Base-by-base conservation (phyloP, 2,888 invertebrate species). In the Chirona hameri region DNA sequence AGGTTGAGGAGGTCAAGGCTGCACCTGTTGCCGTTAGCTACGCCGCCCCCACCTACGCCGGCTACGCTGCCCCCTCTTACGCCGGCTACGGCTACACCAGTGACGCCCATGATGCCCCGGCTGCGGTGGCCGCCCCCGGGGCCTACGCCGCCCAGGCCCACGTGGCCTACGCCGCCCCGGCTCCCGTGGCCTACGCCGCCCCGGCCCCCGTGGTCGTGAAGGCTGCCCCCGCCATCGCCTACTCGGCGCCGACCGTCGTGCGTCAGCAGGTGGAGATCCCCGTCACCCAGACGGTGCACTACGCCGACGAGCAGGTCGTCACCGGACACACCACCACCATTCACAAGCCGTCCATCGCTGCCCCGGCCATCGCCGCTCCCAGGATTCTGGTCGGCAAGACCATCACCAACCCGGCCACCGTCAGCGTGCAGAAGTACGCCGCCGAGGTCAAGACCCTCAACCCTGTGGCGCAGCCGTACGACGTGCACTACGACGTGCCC, bases 281-380 rank as follows among this genome's bases (percentile, higher is more conserved):
- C 80, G 39, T 84, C 79, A 82, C 83, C 79, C 57, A 84, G 72
- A 82, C 82, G 57, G 82, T 84, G 65, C 84, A 84, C 46, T 84
- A 84, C 76, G 84, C 83, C 80, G 81, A 83, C 52, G 82, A 84
- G 76, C 46, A 27, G 29, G 83, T 82, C 80, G 83, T 84, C 7
- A 83, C 83, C 18, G 84, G 84, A 3, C 48, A 82, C 83, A 83
- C 80, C 65, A 84, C 84, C n/a, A 31, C 80, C 82, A 83, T 84
- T 39, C 82, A 84, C 83, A 84, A 84, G 81, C 84, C 84, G 21
- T 27, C 83, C 72, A 65, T 84, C 52, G 80, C 82, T 46, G 84
- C 84, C 57, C 84, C 84, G 18, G 84, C 83, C 81, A 84, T 84
- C 79, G 82, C 82, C 27, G 83, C 84, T 2, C 84, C 84, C 29